A percentile compares a stretch with the other conserved stretches of the same genome.
Conservation (phyloP, 37 sponge, comb jelly and placozoan genomes). For the Ephydatia muelleri region DNA sequence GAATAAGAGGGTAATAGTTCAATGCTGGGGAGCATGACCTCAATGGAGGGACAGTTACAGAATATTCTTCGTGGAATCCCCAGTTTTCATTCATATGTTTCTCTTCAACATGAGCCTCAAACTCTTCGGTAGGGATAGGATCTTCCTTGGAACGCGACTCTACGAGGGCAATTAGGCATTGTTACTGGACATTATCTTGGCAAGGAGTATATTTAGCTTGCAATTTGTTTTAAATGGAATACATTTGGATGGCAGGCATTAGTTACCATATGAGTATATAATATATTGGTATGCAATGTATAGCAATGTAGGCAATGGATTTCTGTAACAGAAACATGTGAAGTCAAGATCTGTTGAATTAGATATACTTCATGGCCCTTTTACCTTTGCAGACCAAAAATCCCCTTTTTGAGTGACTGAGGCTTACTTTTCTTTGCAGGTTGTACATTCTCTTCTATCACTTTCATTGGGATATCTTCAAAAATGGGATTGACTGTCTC, state of each 20-base stretch:
- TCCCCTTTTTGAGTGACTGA: no score
- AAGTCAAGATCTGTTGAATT: no score
- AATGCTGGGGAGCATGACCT: neutral
- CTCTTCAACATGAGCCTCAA: constrained; percentile 37
- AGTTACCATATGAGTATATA: no score
- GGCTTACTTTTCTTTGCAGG: neutral
- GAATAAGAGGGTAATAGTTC: neutral
- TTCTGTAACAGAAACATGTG: no score
- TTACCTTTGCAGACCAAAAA: no score
- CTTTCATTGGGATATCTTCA: neutral
- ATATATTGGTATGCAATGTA: no score
- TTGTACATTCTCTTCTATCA: neutral
- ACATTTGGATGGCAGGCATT: no score
- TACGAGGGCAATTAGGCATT: neutral
- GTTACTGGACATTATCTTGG: no score
- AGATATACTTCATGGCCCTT: no score
- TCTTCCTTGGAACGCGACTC: neutral
- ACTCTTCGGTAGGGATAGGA: constrained; percentile 39
- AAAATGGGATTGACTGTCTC: neutral
- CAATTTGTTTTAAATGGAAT: no score
- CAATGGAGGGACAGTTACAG: constrained; percentile 11
- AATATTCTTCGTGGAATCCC: constrained; percentile 63
- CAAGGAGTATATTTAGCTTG: no score
- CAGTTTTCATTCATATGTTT: constrained; percentile 66
- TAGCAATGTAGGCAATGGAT: no score